Evolutionary conservation across 1,140 invertebrate species (phyloP), one percentile per base, ranked within the genome.

Genomic region (Pogonus chalceus): DNA sequence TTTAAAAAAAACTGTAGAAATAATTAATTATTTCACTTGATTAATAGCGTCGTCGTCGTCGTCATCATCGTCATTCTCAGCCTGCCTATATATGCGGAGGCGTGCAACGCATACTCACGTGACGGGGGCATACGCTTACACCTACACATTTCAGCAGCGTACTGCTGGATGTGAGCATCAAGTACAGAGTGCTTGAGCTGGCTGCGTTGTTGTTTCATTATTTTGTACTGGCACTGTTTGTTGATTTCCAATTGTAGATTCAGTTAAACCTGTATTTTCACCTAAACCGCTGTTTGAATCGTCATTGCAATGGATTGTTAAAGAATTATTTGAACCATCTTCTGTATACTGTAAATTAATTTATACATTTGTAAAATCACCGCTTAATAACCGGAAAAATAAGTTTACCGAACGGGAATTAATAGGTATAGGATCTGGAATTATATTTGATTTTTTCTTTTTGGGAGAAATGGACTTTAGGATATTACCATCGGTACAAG

Each of bases 281-380:
- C 16, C 23, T 4, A 51, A 35, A 21, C 47, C 23, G 18, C 49
- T 68, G 54, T 64, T 66, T 7, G 66, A 68, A 54, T 70, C 68
- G 26, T 67, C 66, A 39, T 66, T 67, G 48, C 60, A 59, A 35
- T 59, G 63, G 10, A 65, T 35, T 22, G 24, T 55, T n/a, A 50
- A 35, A 16, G 68, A 70, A 39, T 61, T 62, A 58, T 69, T 69
- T 20, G 68, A 69, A 56, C 61, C 64, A 16, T 70, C 68, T 52
- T 70, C 68, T 4, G 18, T 18, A 56, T 60, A 70, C 68, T 70
- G 51, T 23, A 60, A 60, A 49, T 2, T 35, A 23, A 39, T n/a
- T n/a, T n/a, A n/a, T n/a, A n/a, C n/a, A n/a, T n/a, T n/a, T n/a
- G n/a, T 52, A 37, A 35, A 55, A 39, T 46, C n/a, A n/a, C n/a